phyloP scores from a whole-genome alignment of 2,113 vertebrate species.

The Amphiprion percula region DNA sequence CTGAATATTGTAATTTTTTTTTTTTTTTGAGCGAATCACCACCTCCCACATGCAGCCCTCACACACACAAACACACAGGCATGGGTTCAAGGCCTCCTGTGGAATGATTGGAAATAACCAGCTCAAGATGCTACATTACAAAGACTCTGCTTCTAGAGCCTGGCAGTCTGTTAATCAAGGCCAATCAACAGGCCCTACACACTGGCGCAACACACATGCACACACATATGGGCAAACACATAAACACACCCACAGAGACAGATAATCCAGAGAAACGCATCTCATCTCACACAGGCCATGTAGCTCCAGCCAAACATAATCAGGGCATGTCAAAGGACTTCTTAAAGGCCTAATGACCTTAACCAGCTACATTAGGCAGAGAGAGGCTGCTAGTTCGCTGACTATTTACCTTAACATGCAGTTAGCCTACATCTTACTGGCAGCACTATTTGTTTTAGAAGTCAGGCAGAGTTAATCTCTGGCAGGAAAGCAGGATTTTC shows the following conservation, averaged over 20 bases:
- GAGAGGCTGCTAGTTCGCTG: conserved; percentile 7
- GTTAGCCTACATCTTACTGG: background rate
- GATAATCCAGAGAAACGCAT: conserved; percentile 45
- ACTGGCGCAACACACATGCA: conserved; percentile 50
- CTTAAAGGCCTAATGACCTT: conserved; percentile 58
- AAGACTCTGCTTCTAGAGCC: conserved; percentile 60
- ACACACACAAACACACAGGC: conserved; percentile 27
- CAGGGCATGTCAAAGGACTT: conserved; percentile 70
- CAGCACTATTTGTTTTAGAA: background rate
- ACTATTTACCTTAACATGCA: background rate
- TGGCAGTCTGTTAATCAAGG: conserved; percentile 78
- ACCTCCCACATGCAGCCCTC: background rate
- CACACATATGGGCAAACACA: conserved; percentile 14
- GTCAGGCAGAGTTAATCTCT: background rate
- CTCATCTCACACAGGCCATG: conserved; percentile 51
- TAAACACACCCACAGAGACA: conserved; percentile 40
- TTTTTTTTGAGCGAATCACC: background rate
- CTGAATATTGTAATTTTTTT: background rate
- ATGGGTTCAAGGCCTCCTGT: conserved; percentile 61
- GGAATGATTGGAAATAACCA: conserved; percentile 80
- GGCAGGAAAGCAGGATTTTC: background rate
- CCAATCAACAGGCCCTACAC: conserved; percentile 75
- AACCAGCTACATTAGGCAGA: conserved; percentile 50
- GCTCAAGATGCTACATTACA: conserved; percentile 80
- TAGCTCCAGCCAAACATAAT: conserved; percentile 71